Evolutionary conservation across 1,140 invertebrate species (phyloP).

Genomic region (Drepana arcuata): DNA sequence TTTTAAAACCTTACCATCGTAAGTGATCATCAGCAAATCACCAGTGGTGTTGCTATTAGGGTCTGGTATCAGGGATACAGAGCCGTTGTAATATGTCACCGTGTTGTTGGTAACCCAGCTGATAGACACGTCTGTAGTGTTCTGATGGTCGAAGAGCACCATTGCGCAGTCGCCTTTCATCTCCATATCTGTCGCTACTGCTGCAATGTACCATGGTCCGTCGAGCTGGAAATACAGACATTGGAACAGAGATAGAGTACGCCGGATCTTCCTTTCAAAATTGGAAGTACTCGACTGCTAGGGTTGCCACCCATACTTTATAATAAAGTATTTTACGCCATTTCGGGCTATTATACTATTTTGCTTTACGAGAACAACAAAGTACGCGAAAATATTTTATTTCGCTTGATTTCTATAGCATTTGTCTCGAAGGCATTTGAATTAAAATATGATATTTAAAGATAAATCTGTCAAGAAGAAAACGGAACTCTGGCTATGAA

Average conservation of each 20-base stretch:
- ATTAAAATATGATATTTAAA: too few relatives aligned
- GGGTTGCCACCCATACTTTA: too few relatives aligned
- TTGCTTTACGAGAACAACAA: too few relatives aligned
- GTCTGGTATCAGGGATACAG: conserved; percentile 33
- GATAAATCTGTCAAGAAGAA: too few relatives aligned
- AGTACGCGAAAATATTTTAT: too few relatives aligned
- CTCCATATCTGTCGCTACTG: conserved; percentile 35
- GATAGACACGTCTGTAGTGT: conserved; percentile 48
- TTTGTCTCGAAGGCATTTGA: too few relatives aligned
- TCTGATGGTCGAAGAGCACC: conserved; percentile 50
- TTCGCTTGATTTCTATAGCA: too few relatives aligned
- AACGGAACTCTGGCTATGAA: too few relatives aligned
- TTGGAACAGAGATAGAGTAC: neutral
- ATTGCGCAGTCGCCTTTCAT: conserved; percentile 46
- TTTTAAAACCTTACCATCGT: conserved; percentile 50
- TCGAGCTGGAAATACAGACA: conserved; percentile 30
- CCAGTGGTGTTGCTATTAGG: conserved; percentile 37
- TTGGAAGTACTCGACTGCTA: too few relatives aligned
- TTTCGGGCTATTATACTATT: too few relatives aligned
- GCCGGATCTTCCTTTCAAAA: too few relatives aligned
- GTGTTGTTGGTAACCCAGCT: conserved; percentile 50
- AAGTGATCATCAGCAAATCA: conserved; percentile 43
- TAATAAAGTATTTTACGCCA: too few relatives aligned
- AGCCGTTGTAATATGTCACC: conserved; percentile 44
- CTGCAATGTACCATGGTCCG: conserved; percentile 48